Base-by-base conservation (phyloP, 2,113 vertebrate genomes). In the Manacus vitellinus region DNA sequence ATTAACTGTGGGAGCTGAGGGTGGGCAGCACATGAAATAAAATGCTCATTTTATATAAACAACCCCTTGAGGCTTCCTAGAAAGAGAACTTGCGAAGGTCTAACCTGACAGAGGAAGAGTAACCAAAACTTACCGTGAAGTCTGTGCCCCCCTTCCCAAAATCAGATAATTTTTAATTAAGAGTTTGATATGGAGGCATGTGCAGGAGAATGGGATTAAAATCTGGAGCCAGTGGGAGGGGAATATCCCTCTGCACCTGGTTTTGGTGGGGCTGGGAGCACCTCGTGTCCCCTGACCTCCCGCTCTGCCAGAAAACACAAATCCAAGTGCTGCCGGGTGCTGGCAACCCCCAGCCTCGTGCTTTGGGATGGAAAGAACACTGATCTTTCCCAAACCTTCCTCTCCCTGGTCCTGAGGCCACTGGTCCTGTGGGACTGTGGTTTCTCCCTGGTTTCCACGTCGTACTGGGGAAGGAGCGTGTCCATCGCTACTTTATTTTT, bases 1-100 rank as follows among this genome's bases (percentile, higher is more conserved):
- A 59, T 77, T 70, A 77, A 75, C 47, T 84, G 79, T 41, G 88
- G 1, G 14, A 56, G 76, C 61, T 13, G 54, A 84, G 79, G 78
- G 56, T 78, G 68, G 83, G 91, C 80, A 93, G 88, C 44, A 9
- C 72, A 27, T 55, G 75, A 81, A 88, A 88, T 49, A 58, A 92
- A 89, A 55, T 6, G 4, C 63, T 74, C 54, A 17, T 82, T 94
- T 89, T 51, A 43, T n/a, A 14, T 72, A 84, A 94, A 75, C 72
- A 92, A 33, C 31, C 88, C 88, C 61, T 90, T 2, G 55, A 44
- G 94, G 85, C 92, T 94, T 83, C 79, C 80, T 87, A 30, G 49
- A 73, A 59, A 73, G 88, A 72, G 37, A 84, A 73, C n/a, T 67
- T 24, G 51, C 27, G 75, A 71, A 44, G 55, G 77, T 55, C 15